A percentile compares a stretch with the other conserved stretches of the same genome.
Conservation (phyloP, 2,797 vertebrate genomes). For the Pelobates cultripes region DNA sequence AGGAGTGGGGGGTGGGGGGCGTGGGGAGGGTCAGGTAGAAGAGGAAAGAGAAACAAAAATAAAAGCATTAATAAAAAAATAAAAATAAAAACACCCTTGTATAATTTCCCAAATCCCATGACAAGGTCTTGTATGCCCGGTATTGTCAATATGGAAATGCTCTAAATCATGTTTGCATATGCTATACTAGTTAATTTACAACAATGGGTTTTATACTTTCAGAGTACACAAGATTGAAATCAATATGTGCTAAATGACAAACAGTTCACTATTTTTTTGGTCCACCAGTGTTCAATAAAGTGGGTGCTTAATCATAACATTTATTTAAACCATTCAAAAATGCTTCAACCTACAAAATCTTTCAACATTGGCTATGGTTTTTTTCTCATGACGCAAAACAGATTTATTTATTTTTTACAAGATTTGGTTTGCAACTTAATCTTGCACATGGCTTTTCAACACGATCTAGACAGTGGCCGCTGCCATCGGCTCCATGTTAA, state of each 20-base stretch:
- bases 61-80: conserved; percentile 72
- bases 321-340: conserved; percentile 72
- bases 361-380: conserved; percentile 80
- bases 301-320: conserved; percentile 73
- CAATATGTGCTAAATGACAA: conserved; percentile 75
- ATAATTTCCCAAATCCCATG: conserved; percentile 75
- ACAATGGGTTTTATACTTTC: conserved; percentile 75
- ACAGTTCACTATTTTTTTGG: conserved; percentile 80
- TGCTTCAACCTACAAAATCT: conserved; percentile 78
- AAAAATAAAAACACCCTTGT: conserved; percentile 65
- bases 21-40: not conserved
- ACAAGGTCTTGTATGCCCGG: conserved; percentile 75
- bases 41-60: conserved; percentile 68
- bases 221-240: conserved; percentile 75
- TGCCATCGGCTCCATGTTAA: conserved; percentile 87
- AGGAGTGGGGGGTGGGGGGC: not conserved
- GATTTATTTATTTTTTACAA: conserved; percentile 70
- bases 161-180: conserved; percentile 75
- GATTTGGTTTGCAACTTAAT: conserved; percentile 91
- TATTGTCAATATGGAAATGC: conserved; percentile 74
- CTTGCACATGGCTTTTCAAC: conserved; percentile 90
- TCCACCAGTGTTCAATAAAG: conserved; percentile 80
- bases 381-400: conserved; percentile 69
- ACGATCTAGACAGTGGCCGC: conserved; percentile 93
- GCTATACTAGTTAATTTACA: conserved; percentile 77